Conservation (phyloP, 2,888 invertebrate species). For the Pyrrhosoma nymphula region DNA sequence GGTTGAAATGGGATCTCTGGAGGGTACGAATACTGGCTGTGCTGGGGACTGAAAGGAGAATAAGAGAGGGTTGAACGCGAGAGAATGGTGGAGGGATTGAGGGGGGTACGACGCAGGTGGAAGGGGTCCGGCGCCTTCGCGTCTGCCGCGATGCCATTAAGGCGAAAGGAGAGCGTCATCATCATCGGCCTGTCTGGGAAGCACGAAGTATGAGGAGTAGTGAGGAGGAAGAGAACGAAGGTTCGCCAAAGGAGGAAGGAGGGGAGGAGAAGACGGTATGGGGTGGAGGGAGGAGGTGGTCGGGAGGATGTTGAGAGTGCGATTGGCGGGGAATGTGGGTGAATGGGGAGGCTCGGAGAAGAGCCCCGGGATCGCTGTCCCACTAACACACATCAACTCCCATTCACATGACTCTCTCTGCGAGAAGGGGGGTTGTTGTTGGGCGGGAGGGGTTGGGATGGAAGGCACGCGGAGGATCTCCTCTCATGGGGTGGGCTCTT, state of each 20-base stretch:
- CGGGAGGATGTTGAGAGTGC: not conserved
- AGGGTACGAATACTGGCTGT: no score
- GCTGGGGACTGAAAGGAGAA: not conserved
- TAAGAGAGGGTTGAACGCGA: not conserved
- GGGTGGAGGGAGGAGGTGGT: not conserved
- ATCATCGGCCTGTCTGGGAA: not conserved
- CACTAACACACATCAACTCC: constrained; percentile 64
- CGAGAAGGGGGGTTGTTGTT: not conserved
- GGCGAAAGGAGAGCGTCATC: constrained; percentile 26
- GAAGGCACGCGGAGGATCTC: not conserved
- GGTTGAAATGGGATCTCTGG: not conserved
- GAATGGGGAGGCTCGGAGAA: not conserved
- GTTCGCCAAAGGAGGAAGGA: not conserved
- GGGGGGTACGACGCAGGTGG: not conserved
- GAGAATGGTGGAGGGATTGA: not conserved
- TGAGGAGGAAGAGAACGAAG: not conserved
- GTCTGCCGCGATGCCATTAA: constrained; percentile 5
- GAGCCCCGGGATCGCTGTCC: constrained; percentile 20
- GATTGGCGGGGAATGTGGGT: not conserved
- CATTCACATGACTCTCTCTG: constrained; percentile 52
- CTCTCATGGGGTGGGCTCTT: not conserved
- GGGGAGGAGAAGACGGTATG: not conserved
- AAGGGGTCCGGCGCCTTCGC: not conserved
- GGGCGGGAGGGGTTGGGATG: not conserved
- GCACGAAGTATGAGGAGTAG: not conserved